Conservation (phyloP, 2,797 vertebrate species). For the Spinibarbus caldwelli region DNA sequence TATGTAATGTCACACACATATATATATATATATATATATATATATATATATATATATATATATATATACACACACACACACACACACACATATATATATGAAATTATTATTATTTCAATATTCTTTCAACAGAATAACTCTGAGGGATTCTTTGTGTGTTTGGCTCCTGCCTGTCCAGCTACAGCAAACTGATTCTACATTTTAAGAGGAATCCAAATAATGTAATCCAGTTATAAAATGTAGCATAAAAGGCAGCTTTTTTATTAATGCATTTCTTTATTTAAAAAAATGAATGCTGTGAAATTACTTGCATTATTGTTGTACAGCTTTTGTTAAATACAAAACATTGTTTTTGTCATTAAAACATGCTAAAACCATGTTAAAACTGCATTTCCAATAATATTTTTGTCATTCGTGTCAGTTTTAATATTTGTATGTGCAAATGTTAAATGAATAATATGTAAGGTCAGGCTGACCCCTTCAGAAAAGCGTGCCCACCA, state of each 20-base stretch:
- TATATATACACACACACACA: no score
- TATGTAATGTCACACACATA: no score
- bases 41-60: no score
- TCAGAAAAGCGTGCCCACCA: slow-evolving; percentile 53
- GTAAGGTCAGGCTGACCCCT: slow-evolving; percentile 16
- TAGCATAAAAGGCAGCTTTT: slow-evolving; percentile 72
- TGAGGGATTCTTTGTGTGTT: slow-evolving; percentile 74
- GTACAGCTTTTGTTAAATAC: not conserved
- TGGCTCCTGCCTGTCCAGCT: slow-evolving; percentile 70
- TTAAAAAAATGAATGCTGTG: not conserved
- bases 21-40: no score
- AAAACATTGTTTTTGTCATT: not conserved
- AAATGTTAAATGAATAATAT: slow-evolving; percentile 5
- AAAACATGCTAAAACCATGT: not conserved
- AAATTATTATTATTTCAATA: not conserved
- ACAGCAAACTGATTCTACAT: slow-evolving; percentile 40
- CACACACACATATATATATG: not conserved
- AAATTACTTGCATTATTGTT: not conserved
- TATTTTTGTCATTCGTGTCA: not conserved
- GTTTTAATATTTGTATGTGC: not conserved
- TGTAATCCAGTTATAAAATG: slow-evolving; percentile 51
- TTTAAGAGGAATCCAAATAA: slow-evolving; percentile 6
- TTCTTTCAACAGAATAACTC: slow-evolving; percentile 59
- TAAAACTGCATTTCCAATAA: not conserved
- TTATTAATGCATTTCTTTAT: not conserved